Evolutionary conservation across 1,140 invertebrate species (phyloP).

Genomic region (Diuraphis noxia): DNA sequence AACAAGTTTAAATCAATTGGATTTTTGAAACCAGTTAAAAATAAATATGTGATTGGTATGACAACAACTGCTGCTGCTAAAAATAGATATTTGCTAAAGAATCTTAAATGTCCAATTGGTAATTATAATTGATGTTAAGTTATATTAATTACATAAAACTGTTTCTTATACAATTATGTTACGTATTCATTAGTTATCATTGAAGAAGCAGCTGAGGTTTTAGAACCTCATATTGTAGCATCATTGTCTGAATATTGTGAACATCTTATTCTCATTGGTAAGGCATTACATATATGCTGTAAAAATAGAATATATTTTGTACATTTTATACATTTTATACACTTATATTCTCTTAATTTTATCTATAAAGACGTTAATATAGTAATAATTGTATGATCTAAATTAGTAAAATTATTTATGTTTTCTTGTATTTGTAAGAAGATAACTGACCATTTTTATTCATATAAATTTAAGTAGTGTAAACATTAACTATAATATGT

Average conservation of each 20-base stretch:
- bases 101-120: conserved; percentile 48
- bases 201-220: conserved; percentile 83
- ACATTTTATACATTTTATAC: too few species aligned
- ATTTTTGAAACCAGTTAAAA: conserved; percentile 50
- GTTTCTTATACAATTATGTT: neutral
- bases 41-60: conserved; percentile 53
- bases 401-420: neutral
- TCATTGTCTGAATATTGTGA: conserved; percentile 70
- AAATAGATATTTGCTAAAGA: conserved; percentile 45
- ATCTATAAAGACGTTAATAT: neutral
- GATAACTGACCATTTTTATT: neutral
- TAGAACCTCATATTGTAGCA: conserved; percentile 75
- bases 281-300: neutral
- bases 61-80: conserved; percentile 52
- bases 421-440: neutral
- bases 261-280: conserved; percentile 79
- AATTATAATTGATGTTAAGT: neutral
- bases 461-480: neutral
- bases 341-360: too few species aligned
- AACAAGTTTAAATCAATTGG: conserved; percentile 40
- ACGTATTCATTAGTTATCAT: conserved; percentile 65
- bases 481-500: too few species aligned
- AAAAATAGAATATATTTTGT: neutral
- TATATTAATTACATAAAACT: neutral
- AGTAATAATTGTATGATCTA: neutral